Conservation (phyloP, 1,140 invertebrate species). For the Brachionus manjavacas region DNA sequence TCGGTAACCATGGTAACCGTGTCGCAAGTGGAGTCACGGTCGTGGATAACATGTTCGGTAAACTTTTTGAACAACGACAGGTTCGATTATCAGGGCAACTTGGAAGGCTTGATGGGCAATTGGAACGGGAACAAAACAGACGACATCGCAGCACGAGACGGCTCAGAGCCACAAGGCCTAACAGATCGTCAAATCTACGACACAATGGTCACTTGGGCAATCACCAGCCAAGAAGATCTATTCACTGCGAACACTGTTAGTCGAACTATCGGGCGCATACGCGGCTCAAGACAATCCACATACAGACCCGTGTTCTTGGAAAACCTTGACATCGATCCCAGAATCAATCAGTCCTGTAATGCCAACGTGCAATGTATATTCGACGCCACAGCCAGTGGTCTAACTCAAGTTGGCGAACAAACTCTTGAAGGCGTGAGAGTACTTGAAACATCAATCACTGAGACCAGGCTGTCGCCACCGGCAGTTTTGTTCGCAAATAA, state of each 20-base stretch:
- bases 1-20: neutral
- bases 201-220: neutral
- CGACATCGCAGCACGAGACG: neutral
- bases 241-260: neutral
- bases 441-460: neutral
- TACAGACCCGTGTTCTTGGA: neutral
- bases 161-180: neutral
- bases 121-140: neutral
- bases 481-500: neutral
- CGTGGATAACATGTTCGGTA: neutral
- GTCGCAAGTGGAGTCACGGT: neutral
- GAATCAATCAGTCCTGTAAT: neutral
- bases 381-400: neutral
- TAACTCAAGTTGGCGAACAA: neutral
- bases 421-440: neutral
- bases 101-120: conserved; percentile 24
- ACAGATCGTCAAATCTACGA: neutral
- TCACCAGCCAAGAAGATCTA: neutral
- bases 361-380: neutral
- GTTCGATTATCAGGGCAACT: neutral
- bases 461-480: neutral
- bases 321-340: neutral
- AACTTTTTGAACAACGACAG: neutral
- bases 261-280: neutral
- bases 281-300: neutral